These are phyloP conservation scores for Dolichomitus sp. DNA, from an alignment of 2,888 invertebrate species.

Conservation along the genomic window DNA sequence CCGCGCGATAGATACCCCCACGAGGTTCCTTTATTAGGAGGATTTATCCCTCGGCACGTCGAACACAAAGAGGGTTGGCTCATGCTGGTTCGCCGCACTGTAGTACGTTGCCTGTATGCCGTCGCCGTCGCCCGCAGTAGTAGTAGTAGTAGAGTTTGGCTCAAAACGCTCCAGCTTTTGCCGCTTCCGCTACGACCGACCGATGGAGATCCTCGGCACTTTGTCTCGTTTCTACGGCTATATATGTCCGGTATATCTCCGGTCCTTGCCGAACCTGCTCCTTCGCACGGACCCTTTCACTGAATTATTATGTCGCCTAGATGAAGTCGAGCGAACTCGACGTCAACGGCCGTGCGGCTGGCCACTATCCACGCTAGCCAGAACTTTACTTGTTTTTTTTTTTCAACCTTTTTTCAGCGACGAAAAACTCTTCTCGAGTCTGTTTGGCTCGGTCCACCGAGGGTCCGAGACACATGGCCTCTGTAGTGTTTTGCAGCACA, in stretches of 20 bases:
- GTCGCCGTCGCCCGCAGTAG: background rate
- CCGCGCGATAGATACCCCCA: constrained; percentile 80
- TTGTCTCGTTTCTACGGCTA: constrained; percentile 42
- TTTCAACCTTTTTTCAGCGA: background rate
- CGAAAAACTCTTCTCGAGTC: constrained; percentile 17
- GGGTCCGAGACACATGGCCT: background rate
- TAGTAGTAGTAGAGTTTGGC: background rate
- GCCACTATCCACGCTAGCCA: constrained; percentile 14
- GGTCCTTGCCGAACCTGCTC: constrained; percentile 47
- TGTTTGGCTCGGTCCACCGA: constrained; percentile 18
- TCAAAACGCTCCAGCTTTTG: constrained; percentile 19
- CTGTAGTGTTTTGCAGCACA: background rate
- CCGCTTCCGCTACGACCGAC: constrained; percentile 38
- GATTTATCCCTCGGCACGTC: constrained; percentile 82
- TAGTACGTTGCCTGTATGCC: background rate
- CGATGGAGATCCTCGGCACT: constrained; percentile 33
- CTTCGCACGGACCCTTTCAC: constrained; percentile 50
- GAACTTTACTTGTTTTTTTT: constrained; percentile 29
- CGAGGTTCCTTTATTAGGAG: constrained; percentile 82
- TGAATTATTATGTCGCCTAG: constrained; percentile 67
- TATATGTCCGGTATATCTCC: constrained; percentile 27
- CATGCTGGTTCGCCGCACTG: constrained; percentile 65
- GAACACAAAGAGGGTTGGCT: constrained; percentile 75
- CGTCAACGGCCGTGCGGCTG: constrained; percentile 40
- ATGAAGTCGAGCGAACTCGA: constrained; percentile 58